A percentile compares a stretch with the other conserved stretches of the same genome.
phyloP scores from a whole-genome alignment of 2,888 invertebrate species.

The Cephalotes varians region DNA sequence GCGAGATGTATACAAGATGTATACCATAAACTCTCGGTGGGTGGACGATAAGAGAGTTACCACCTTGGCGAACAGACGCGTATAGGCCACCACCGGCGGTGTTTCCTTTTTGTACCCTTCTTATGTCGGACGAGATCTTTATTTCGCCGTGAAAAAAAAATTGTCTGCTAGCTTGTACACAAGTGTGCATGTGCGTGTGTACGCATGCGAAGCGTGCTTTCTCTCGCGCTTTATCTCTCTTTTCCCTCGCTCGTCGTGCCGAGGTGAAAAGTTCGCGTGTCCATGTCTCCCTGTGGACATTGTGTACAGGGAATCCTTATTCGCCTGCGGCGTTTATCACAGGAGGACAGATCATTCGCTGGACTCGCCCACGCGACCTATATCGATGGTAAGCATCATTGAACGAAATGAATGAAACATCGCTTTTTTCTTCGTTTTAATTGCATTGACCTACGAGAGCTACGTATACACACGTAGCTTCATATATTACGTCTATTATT shows the following conservation, averaged over 20 bases:
- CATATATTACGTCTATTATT: not conserved
- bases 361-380: constrained; percentile 61
- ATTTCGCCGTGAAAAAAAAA: constrained; percentile 79
- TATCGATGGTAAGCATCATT: constrained; percentile 52
- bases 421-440: not conserved
- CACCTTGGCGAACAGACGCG: constrained; percentile 67
- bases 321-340: constrained; percentile 62
- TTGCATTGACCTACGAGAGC: constrained; percentile 36
- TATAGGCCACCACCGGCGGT: constrained; percentile 76
- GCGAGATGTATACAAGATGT: constrained; percentile 13
- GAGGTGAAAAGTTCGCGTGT: constrained; percentile 70
- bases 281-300: constrained; percentile 52
- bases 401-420: constrained; percentile 43
- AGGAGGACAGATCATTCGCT: constrained; percentile 59
- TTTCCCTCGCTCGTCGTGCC: constrained; percentile 23
- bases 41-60: constrained; percentile 47
- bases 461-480: not conserved
- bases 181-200: not conserved
- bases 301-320: constrained; percentile 53
- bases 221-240: constrained; percentile 32
- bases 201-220: not conserved
- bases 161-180: constrained; percentile 64
- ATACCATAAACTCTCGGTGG: constrained; percentile 26
- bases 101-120: constrained; percentile 80
- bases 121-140: constrained; percentile 83